Evolutionary conservation across 1,140 invertebrate species (phyloP).

Genomic region (Hormaphis cornu): DNA sequence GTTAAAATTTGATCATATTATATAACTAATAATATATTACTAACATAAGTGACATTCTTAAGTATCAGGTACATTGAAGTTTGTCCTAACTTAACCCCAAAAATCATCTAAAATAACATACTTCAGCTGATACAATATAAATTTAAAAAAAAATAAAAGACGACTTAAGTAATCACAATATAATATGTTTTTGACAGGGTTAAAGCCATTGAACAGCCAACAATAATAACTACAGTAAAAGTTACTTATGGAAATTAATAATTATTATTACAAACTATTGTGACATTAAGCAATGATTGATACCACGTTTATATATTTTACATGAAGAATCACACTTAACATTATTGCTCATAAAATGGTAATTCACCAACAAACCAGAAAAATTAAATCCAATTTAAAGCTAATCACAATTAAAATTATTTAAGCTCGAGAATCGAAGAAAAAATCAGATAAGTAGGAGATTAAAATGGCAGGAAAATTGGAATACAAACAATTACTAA

Average conservation of each 20-base stretch:
- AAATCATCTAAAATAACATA: background rate
- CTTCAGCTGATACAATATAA: background rate
- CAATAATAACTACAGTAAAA: background rate
- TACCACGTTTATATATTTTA: constrained; percentile 12
- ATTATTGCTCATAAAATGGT: background rate
- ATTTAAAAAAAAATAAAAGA: background rate
- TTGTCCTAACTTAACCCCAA: constrained; percentile 5
- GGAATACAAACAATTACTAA: constrained; percentile 32
- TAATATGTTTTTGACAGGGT: background rate
- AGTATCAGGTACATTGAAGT: constrained; percentile 29
- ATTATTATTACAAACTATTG: constrained; percentile 18
- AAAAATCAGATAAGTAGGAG: constrained; percentile 32
- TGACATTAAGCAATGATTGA: constrained; percentile 23
- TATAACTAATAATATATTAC: background rate
- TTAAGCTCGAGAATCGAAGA: constrained; percentile 22
- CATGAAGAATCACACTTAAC: background rate
- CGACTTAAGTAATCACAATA: background rate
- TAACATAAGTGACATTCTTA: background rate
- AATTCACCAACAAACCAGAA: background rate
- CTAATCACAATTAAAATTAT: constrained; percentile 31
- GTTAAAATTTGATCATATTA: constrained; percentile 11
- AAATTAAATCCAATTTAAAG: constrained; percentile 18
- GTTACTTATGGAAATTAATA: background rate
- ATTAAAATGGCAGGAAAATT: constrained; percentile 29
- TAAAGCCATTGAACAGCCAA: background rate